Evolutionary conservation across 2,888 invertebrate species (phyloP).

Genomic region (Pinctada fucata): DNA sequence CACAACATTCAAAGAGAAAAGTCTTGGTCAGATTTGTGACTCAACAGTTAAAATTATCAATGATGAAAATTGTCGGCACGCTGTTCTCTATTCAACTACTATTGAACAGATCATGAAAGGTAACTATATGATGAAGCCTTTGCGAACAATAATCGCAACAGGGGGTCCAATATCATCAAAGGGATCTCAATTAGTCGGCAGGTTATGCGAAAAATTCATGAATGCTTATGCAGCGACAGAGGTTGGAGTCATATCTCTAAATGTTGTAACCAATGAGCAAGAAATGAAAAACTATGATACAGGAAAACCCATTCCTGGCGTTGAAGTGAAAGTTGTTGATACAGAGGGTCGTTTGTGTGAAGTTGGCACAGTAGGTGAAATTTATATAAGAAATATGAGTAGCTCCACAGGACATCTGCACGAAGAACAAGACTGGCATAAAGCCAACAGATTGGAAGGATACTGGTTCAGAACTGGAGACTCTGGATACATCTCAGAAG

Average conservation of each 20-base stretch:
- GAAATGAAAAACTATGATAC: neutral
- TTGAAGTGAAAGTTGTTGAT: slow-evolving; percentile 24
- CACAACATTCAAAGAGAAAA: neutral
- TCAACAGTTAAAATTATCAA: neutral
- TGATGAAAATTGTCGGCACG: neutral
- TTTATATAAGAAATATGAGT: neutral
- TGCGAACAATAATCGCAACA: neutral
- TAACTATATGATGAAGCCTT: neutral
- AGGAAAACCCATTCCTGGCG: slow-evolving; percentile 13
- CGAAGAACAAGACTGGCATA: neutral
- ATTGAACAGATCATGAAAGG: neutral
- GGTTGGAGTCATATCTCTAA: neutral
- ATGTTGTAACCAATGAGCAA: neutral
- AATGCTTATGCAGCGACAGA: slow-evolving; percentile 12
- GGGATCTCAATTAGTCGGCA: neutral
- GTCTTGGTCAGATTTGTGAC: neutral
- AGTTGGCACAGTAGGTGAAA: neutral
- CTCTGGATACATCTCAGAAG: neutral
- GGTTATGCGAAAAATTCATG: neutral
- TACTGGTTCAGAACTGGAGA: slow-evolving; percentile 22
- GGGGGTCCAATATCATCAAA: neutral
- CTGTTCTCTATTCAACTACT: neutral
- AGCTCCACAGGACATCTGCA: slow-evolving; percentile 1
- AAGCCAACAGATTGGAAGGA: neutral
- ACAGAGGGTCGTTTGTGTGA: neutral